A percentile compares a stretch with the other conserved stretches of the same genome.
These are phyloP conservation scores for Penaeus vannamei DNA, from an alignment of 1,140 invertebrate species.

Conservation along the genomic window DNA sequence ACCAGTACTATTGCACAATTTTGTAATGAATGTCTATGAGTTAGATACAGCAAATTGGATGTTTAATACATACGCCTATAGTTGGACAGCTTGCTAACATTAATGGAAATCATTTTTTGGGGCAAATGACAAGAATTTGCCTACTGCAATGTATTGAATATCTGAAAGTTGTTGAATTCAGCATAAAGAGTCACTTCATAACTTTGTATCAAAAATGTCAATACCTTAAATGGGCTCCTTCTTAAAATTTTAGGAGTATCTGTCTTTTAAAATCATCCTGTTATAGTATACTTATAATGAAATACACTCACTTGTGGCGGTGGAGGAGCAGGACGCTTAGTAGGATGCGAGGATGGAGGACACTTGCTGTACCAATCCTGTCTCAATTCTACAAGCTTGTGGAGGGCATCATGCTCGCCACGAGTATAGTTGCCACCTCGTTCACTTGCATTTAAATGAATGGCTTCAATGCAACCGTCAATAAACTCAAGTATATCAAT, in stretches of 20 bases:
- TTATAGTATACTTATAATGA: background rate
- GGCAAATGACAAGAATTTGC: no score
- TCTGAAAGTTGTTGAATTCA: no score
- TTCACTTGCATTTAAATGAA: constrained; percentile 60
- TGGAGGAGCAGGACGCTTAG: constrained; percentile 47
- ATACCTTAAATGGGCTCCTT: no score
- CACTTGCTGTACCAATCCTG: constrained; percentile 54
- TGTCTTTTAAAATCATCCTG: background rate
- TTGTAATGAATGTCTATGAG: no score
- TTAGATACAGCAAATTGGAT: no score
- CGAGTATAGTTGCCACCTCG: constrained; percentile 45
- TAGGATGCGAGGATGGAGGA: constrained; percentile 46
- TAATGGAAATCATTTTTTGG: no score
- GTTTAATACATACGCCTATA: no score
- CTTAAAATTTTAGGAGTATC: background rate
- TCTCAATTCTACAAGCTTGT: constrained; percentile 50
- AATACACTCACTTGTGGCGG: constrained; percentile 48
- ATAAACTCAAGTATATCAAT: constrained; percentile 58
- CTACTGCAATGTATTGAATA: no score
- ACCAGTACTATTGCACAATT: no score
- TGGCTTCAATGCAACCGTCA: constrained; percentile 60
- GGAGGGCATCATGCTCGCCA: constrained; percentile 56
- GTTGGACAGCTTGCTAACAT: no score
- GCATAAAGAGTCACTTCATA: no score
- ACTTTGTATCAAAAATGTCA: no score